These are phyloP conservation scores for Danio choprae DNA, from an alignment of 2,797 vertebrate genomes.

Conservation along the genomic window DNA sequence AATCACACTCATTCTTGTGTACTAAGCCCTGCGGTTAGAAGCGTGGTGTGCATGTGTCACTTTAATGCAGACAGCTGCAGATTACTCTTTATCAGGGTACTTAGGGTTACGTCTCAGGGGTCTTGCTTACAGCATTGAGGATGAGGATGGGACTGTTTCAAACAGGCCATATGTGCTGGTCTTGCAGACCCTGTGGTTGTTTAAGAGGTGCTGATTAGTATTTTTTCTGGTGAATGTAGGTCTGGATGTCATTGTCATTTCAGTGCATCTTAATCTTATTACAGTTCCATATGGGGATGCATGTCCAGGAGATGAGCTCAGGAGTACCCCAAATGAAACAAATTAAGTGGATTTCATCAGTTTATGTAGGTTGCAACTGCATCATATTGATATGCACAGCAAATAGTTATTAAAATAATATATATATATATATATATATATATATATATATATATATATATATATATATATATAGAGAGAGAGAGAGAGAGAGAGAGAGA, in stretches of 20 bases:
- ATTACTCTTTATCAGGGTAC: constrained; percentile 29
- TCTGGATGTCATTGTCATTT: constrained; percentile 11
- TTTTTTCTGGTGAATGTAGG: not conserved
- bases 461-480: too few relatives aligned
- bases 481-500: too few relatives aligned
- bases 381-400: not conserved
- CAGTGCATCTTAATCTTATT: constrained; percentile 33
- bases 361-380: not conserved
- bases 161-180: constrained; percentile 22
- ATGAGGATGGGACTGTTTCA: not conserved
- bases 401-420: not conserved
- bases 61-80: not conserved
- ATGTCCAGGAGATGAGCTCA: not conserved
- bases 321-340: not conserved
- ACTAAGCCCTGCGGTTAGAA: not conserved
- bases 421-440: too few relatives aligned
- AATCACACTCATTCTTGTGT: constrained; percentile 16
- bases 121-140: constrained; percentile 15
- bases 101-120: not conserved
- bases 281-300: constrained; percentile 21
- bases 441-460: too few relatives aligned
- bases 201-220: not conserved
- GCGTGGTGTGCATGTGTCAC: not conserved
- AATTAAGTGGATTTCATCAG: not conserved
- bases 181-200: not conserved